Evolutionary conservation across 2,888 invertebrate species (phyloP), one percentile per base, ranked within the genome.

Genomic region (Aleiodes testaceus): DNA sequence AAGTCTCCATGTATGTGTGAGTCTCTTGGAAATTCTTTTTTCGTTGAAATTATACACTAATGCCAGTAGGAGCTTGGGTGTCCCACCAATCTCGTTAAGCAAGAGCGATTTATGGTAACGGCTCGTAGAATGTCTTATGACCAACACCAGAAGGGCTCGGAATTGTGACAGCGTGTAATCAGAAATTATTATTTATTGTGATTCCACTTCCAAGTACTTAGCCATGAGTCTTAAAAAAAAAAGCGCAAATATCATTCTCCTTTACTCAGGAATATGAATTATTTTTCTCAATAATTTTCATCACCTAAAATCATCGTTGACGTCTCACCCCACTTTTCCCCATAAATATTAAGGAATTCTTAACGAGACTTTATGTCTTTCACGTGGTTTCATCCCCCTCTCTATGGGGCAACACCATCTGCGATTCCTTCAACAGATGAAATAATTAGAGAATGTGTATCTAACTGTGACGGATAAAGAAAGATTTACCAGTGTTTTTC

Each of bases 361-460:
- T 79, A 75, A 78, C 74, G 76, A 78, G 73, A 72, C 75, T 72
- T 77, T 78, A 77, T 78, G 78, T 75, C 70, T 66, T 72, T 75
- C 78, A 78, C 77, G 78, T 79, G 78, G 75, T 77, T 73, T 42
- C 44, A 52, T 14, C 11, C 18, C 63, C 66, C 18, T 22, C 42
- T 4, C 20, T 6, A 5, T 16, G 16, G 7, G 6, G 14, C 16
- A 18, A 16, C 11, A 9, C 36, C 55, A 55, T 26, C 55, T 55
- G 12, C 14, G 30, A 55, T 55, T 50, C 50, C 63, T 47, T 22
- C 20, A 18, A 11, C 50, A 50, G 18, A 50, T 50, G 50, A 50
- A 50, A 20, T 50, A 30, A 55, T 55, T 26, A 26, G 22, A 55
- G n/a, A 55, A 16, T 52, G 20, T 52, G 22, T 20, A 52, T 16